Base-by-base conservation (phyloP, 37 sponge, comb jelly and placozoan genomes). In the Lycopodina hypogea region DNA sequence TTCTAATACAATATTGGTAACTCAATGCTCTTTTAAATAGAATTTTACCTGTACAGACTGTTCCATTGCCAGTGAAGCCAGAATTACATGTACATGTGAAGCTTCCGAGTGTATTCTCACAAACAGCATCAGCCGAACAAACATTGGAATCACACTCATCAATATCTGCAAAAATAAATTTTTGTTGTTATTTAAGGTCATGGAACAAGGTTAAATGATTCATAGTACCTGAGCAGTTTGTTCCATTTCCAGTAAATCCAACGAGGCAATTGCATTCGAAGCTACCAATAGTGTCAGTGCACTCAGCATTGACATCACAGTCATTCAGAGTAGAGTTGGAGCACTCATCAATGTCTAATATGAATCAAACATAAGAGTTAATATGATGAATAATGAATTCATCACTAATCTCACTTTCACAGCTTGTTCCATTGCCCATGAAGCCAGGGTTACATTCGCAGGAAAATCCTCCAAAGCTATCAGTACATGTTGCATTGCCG, bases 41-140 rank as follows among this genome's bases (percentile, higher is more conserved):
- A 45, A 45, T 12, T 45, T 12, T 64, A 77, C 82, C 30, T 53
- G 42, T 2, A 38, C 80, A 80, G 32, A 41, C 9, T 9, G 29
- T 1, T 41, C 80, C 80, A 80, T 69, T 38, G 55, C 80, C 80
- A 37, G 45, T 56, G 52, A 24, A 77, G 6, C 80, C 80, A 69
- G 23, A 0, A 15, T 38, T 56, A 23, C 80, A 80, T 45, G 58
- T 39, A 79, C 92, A 91, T 17, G 21, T 56, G 55, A 66, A 91
- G 34, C 88, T 83, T 12, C 92, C 88, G 42, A 34, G 34, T 32
- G 72, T 87, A 63, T 91, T 87, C 26, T 8, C 32, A 63, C 92
- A 91, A 18, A 23, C 52, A 11, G 77, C 63, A 77, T 63, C 61
- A 22, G 2, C 39, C 29, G 77, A 4, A 61, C 88, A 87, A 19